Evolutionary conservation across 1,140 invertebrate species (phyloP).

Genomic region (Camponotus pennsylvanicus): DNA sequence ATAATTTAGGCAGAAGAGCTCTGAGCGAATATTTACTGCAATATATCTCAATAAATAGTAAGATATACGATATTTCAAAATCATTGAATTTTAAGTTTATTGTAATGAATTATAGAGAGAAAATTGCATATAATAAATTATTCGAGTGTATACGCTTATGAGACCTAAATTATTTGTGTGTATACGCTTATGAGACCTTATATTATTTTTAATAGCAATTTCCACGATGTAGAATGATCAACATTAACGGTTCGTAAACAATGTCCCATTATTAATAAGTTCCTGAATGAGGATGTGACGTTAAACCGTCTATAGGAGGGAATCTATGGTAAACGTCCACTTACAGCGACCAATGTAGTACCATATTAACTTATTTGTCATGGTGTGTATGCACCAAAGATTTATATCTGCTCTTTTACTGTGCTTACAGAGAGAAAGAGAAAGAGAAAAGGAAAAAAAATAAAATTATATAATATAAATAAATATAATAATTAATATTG

Average conservation of each 20-base stretch:
- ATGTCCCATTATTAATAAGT: constrained; percentile 77
- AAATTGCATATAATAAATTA: background rate
- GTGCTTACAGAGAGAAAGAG: background rate
- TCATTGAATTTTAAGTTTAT: constrained; percentile 1
- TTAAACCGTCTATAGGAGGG: constrained; percentile 56
- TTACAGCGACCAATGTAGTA: constrained; percentile 29
- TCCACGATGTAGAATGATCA: constrained; percentile 31
- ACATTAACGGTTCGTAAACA: constrained; percentile 74
- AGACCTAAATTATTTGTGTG: constrained; percentile 9
- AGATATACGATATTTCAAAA: background rate
- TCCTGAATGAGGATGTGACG: constrained; percentile 79
- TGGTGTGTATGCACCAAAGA: constrained; percentile 12
- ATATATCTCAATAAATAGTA: background rate
- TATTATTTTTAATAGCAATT: constrained; percentile 53
- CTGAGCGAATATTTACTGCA: background rate
- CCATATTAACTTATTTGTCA: constrained; percentile 23
- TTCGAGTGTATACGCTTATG: constrained; percentile 6
- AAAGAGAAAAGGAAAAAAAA: background rate
- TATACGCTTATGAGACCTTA: constrained; percentile 24
- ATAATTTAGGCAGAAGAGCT: background rate
- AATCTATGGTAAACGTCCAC: constrained; percentile 36
- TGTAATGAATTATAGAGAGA: background rate
- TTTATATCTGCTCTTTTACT: constrained; percentile 31
- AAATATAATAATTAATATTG: background rate
- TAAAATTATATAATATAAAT: background rate